These are phyloP conservation scores for Phanerotoma sp. DNA, from an alignment of 2,888 invertebrate species.

Conservation along the genomic window DNA sequence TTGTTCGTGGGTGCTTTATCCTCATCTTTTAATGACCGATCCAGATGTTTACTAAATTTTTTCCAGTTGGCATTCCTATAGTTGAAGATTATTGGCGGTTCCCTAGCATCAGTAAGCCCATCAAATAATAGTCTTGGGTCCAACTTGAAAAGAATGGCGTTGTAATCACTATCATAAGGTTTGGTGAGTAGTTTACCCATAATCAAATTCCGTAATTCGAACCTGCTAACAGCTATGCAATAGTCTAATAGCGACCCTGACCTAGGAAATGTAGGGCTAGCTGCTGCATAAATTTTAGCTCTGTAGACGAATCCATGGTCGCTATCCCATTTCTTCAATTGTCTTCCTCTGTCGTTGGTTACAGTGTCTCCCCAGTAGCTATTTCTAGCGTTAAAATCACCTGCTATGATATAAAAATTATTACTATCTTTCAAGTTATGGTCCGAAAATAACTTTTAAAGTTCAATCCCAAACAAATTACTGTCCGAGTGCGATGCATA, in stretches of 20 bases:
- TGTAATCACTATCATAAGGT: constrained; percentile 14
- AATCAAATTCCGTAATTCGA: not conserved
- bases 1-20: not conserved
- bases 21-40: not conserved
- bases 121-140: not conserved
- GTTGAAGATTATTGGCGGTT: not conserved
- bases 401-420: constrained; percentile 3
- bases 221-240: not conserved
- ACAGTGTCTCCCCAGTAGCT: not conserved
- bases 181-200: not conserved
- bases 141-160: not conserved
- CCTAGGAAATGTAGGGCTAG: constrained; percentile 3
- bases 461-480: no score
- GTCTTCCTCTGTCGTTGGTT: not conserved
- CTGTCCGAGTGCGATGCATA: no score
- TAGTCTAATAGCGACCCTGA: constrained; percentile 1
- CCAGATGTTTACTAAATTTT: constrained; percentile 1
- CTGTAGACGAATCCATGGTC: not conserved
- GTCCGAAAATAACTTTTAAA: no score
- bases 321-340: not conserved
- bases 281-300: not conserved
- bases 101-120: not conserved
- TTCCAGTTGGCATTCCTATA: constrained; percentile 10
- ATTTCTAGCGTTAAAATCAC: constrained; percentile 8
- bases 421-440: no score